These are phyloP conservation scores for Drosophila mayaguana DNA, from an alignment of 2,888 invertebrate species.

Conservation along the genomic window DNA sequence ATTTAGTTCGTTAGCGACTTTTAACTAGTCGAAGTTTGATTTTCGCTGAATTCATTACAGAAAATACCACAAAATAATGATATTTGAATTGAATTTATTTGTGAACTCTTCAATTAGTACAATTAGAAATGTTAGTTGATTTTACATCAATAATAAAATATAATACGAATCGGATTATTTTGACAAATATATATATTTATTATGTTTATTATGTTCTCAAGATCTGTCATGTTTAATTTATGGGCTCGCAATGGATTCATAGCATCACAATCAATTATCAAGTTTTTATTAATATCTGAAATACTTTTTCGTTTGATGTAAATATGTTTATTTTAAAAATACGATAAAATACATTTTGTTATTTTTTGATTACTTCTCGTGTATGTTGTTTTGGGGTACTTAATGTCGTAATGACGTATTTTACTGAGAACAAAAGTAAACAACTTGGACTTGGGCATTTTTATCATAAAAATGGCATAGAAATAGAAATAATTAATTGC, in stretches of 20 bases:
- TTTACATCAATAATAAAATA: slow-evolving; percentile 14
- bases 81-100: slow-evolving; percentile 22
- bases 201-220: slow-evolving; percentile 5
- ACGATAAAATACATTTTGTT: background rate
- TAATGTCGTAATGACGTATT: background rate
- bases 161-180: slow-evolving; percentile 8
- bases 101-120: slow-evolving; percentile 7
- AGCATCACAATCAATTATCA: slow-evolving; percentile 54
- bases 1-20: slow-evolving; percentile 1
- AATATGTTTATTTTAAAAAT: background rate
- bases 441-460: slow-evolving; percentile 1
- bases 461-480: background rate
- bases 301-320: background rate
- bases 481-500: background rate
- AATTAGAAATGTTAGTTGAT: slow-evolving; percentile 15
- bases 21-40: slow-evolving; percentile 11
- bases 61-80: slow-evolving; percentile 3
- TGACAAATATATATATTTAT: slow-evolving; percentile 6
- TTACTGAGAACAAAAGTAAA: background rate
- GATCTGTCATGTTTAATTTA: slow-evolving; percentile 17
- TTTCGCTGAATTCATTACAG: slow-evolving; percentile 2
- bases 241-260: slow-evolving; percentile 50
- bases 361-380: background rate
- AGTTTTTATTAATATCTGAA: slow-evolving; percentile 12
- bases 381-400: background rate